phyloP scores from a whole-genome alignment of 2,113 vertebrate genomes.

The Nycticebus coucang region DNA sequence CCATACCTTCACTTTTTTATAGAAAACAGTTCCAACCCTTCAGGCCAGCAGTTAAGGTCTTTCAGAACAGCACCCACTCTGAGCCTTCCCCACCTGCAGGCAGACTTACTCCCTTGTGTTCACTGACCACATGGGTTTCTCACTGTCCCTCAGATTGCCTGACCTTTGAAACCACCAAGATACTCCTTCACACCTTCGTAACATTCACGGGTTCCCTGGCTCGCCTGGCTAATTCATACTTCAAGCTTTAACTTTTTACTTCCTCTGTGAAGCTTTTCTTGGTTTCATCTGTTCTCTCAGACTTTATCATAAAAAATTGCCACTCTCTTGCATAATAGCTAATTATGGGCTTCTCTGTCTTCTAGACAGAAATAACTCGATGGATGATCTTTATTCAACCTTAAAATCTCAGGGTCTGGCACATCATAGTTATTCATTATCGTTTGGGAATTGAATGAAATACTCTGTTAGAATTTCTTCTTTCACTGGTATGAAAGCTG shows the following conservation, averaged over 20 bases:
- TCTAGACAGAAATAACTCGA: conserved; percentile 23
- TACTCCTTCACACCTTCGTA: neutral
- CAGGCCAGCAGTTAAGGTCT: neutral
- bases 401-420: neutral
- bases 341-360: neutral
- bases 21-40: neutral
- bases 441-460: neutral
- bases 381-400: neutral
- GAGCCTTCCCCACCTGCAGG: neutral
- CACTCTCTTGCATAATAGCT: neutral
- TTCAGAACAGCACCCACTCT: neutral
- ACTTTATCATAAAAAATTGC: neutral
- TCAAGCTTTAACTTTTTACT: neutral
- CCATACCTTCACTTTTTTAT: neutral
- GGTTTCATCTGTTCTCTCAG: neutral
- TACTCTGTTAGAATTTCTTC: neutral
- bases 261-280: neutral
- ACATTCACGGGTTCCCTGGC: no score
- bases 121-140: neutral
- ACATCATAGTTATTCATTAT: neutral
- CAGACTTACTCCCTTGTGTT: neutral
- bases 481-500: neutral
- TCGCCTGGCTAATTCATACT: neutral
- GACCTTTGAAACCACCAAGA: neutral
- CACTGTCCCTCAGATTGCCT: neutral